Evolutionary conservation across 2,797 vertebrate genomes (phyloP), one percentile per base, ranked within the genome.

Genomic region (Sebastes aleutianus): DNA sequence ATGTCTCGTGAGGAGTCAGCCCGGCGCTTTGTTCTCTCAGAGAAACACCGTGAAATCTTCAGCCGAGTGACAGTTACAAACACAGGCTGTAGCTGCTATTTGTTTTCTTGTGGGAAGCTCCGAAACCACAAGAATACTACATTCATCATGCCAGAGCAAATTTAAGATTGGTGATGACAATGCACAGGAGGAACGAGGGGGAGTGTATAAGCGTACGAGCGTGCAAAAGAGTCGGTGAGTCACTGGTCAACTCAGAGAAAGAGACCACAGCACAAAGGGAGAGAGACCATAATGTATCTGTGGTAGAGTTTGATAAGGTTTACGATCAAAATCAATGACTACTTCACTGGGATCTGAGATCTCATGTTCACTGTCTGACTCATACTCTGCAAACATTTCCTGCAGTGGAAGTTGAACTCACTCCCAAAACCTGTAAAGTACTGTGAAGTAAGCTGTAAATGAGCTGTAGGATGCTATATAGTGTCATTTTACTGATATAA

Each of bases 161-260:
- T 92, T 90, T 88, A 85, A 88, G 87, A 85, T 85, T 57, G 85
- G 89, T 63, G 80, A 91, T 91, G 89, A 93, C 86, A 86, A 85
- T 83, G 86, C 85, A 83, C 56, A 75, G 79, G 80, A 86, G 70
- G 69, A 70, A 54, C 56, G 3, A 36, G 62, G 32, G 5, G 6
- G 66, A 79, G 29, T 14, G 7, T 22, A 34, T 69, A 18, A 63
- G 70, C 31, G 72, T 39, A 24, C 20, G 68, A 80, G 82, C 32
- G 74, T 83, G 70, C 80, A 69, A 78, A 85, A 76, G 67, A 58
- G 36, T 31, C 16, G 11, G 56, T 77, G 87, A 90, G 73, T 87
- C 85, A 90, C 43, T 27, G 78, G 72, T 80, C 74, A 39, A 13
- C 75, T 56, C 22, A 9, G 68, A 75, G 36, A 68, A 36, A 39